Evolutionary conservation across 2,797 vertebrate species (phyloP).

Genomic region (Petrocephalus sullivani): DNA sequence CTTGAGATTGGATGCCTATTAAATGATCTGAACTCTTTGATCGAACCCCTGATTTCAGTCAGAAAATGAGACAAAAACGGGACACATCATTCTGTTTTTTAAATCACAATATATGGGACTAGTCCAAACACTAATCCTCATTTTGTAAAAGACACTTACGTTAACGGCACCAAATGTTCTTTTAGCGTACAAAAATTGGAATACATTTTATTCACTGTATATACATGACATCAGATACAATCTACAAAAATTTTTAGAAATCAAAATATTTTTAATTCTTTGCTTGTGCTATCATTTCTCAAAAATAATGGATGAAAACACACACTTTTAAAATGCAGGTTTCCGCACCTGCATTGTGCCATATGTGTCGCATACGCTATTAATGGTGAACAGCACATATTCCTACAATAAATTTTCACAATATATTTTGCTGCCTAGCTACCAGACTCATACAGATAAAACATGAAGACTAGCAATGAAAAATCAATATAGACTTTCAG

Average conservation of each 20-base stretch:
- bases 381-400: too few relatives aligned
- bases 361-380: too few relatives aligned
- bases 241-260: neutral
- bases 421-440: neutral
- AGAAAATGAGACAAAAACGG: neutral
- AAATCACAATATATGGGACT: neutral
- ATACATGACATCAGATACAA: neutral
- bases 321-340: too few relatives aligned
- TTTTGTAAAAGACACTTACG: neutral
- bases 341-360: too few relatives aligned
- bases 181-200: neutral
- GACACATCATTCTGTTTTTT: neutral
- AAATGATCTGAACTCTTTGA: neutral
- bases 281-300: too few relatives aligned
- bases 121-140: neutral
- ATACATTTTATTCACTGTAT: neutral
- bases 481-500: neutral
- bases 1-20: neutral
- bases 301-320: too few relatives aligned
- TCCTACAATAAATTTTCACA: neutral
- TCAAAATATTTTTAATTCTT: neutral
- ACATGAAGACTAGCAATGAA: neutral
- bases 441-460: neutral
- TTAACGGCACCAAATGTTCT: neutral
- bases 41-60: neutral